phyloP scores from a whole-genome alignment of 1,140 invertebrate genomes.

The Propsilocerus akamusi region DNA sequence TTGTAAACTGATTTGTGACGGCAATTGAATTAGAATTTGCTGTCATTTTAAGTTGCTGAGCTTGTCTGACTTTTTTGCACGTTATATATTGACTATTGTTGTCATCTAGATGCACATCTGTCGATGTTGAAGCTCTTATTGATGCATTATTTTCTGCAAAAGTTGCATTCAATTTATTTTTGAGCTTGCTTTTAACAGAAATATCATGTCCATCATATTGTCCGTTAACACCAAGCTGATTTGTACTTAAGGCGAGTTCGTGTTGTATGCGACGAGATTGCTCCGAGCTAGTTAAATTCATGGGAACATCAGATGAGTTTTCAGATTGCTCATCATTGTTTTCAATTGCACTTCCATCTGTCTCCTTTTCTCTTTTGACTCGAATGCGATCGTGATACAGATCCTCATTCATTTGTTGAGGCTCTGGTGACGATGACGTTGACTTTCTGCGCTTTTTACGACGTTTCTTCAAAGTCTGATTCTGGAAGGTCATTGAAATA shows the following conservation, averaged over 20 bases:
- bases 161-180: background rate
- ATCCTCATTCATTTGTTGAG: background rate
- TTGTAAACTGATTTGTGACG: too few species aligned
- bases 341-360: background rate
- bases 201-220: background rate
- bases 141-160: background rate
- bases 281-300: background rate
- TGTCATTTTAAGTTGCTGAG: conserved; percentile 18
- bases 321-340: conserved; percentile 1
- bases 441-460: background rate
- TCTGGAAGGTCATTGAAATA: background rate
- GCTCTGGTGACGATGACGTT: background rate
- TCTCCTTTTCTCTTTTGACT: background rate
- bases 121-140: background rate
- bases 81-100: conserved; percentile 11
- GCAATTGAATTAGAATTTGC: too few species aligned
- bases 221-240: background rate
- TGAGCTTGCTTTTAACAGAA: background rate
- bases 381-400: background rate
- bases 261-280: background rate
- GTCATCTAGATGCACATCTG: conserved; percentile 9
- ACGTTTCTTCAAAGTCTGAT: background rate
- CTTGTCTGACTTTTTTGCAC: conserved; percentile 23
- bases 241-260: background rate
- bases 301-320: background rate